Base-by-base conservation (phyloP, 35 echinoderm and acorn worm species). In the Ptychodera flava region DNA sequence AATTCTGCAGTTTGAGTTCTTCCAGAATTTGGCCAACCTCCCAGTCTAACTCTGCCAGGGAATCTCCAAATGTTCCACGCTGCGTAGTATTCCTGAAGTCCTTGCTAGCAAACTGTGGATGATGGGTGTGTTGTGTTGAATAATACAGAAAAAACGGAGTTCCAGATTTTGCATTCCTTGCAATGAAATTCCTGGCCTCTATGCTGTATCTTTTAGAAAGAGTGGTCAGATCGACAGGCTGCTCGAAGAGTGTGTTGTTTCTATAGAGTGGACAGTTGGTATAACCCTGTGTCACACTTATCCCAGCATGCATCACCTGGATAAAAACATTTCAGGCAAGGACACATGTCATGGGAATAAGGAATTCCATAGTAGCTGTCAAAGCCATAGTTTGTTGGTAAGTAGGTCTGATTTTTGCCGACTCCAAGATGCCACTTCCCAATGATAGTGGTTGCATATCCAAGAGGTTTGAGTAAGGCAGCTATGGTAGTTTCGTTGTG, bases 401-500 rank as follows among this genome's bases (percentile, higher is more conserved):
- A 81, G 77, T 88, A 95, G 35, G 80, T 87, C 1, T 82, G 64
- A n/a, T 77, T 76, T 35, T 95, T 90, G 0, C 93, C 93, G 1
- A 95, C 87, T 85, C 93, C 93, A 1, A 95, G 85, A 36, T 95
- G 93, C 93, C 93, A 95, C 78, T 95, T 95, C 30, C 93, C 93
- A 2, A 95, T 80, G 1, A 92, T 89, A 0, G 90, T 90, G 53
- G 90, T 89, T 36, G 76, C 85, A 84, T 95, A 95, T 0, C 90
- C 90, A 14, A 38, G 31, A 16, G 90, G 85, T 28, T 92, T 91
- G 0, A 95, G 81, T 29, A 92, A 35, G 28, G 91, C 88, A 30
- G 93, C 90, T 83, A 95, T 87, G 6, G 90, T 92, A 27, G 85
- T 92, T 37, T 95, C 93, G 78, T 92, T 92, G 34, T 84, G 38